Evolutionary conservation across 2,888 invertebrate genomes (phyloP), one percentile per base, ranked within the genome.

Genomic region (Doris montereyensis): DNA sequence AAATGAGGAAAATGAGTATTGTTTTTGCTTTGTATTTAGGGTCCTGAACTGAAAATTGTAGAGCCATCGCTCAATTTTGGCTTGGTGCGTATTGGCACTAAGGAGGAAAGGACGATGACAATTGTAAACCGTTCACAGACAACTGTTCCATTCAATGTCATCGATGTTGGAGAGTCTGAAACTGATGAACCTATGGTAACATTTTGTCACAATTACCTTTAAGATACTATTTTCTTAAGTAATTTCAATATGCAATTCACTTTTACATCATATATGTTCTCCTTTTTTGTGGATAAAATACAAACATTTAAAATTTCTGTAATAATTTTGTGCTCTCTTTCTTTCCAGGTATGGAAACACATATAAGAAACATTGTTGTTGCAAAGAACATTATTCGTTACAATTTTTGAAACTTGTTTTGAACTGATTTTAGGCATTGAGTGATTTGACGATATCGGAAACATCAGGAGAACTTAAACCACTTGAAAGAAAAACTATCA

Each of bases 61-160:
- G 85, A 89, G 34, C 86, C 90, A 3, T 88, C 88, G 72, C 76
- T 91, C 17, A 88, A 90, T 85, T 90, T 91, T 87, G 91, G 91
- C 32, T 84, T 91, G 41, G 88, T 91, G 26, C 83, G 88, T 26
- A 80, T 90, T 10, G 90, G 90, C 10, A 83, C 88, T 67, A 82
- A 82, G 0, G 86, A 83, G 13, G 81, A 78, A 74, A 85, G 81
- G 73, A 80, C 84, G 65, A 80, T 91, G n/a, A 87, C 87, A 17
- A 78, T 91, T 10, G 83, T 82, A 52, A 91, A 90, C 83, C 83
- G 82, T 81, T 86, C 88, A 8, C 89, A 89, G 79, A 86, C 90
- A 21, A 82, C 86, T 13, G 87, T 89, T n/a, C 82, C 82, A 21
- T 76, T 75, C 32, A 75, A 35, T 34, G 28, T 79, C 17, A 28